phyloP scores from a whole-genome alignment of 2,113 vertebrate species.

The Eupsittula cactorum region DNA sequence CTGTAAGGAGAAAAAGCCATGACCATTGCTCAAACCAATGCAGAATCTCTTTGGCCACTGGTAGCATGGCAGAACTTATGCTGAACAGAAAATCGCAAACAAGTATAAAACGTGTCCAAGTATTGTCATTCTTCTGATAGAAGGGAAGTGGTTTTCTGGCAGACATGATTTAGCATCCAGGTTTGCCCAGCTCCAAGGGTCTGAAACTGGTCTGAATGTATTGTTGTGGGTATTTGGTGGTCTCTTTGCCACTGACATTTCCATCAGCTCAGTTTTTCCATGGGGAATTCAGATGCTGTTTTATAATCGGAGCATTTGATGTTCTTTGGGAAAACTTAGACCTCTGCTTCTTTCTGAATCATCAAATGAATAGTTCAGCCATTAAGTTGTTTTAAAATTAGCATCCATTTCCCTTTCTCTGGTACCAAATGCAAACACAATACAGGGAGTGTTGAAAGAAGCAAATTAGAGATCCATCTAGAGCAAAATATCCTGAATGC shows the following conservation, averaged over 20 bases:
- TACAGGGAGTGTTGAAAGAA: background rate
- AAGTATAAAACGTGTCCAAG: background rate
- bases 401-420: background rate
- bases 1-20: background rate
- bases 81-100: background rate
- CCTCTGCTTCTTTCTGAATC: background rate
- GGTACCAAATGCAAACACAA: background rate
- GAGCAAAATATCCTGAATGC: background rate
- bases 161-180: background rate
- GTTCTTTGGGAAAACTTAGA: background rate
- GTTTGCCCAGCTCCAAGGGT: background rate
- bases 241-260: background rate
- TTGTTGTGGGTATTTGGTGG: background rate
- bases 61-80: background rate
- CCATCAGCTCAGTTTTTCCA: background rate
- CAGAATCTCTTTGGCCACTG: background rate
- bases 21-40: background rate
- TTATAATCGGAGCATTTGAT: background rate
- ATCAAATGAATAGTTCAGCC: background rate
- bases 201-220: background rate
- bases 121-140: background rate
- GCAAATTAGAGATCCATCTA: background rate
- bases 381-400: background rate
- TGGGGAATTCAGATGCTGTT: background rate
- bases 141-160: background rate